A percentile compares a stretch with the other conserved stretches of the same genome.
Conservation (phyloP, 2,113 vertebrate species). For the Fregata magnificens region DNA sequence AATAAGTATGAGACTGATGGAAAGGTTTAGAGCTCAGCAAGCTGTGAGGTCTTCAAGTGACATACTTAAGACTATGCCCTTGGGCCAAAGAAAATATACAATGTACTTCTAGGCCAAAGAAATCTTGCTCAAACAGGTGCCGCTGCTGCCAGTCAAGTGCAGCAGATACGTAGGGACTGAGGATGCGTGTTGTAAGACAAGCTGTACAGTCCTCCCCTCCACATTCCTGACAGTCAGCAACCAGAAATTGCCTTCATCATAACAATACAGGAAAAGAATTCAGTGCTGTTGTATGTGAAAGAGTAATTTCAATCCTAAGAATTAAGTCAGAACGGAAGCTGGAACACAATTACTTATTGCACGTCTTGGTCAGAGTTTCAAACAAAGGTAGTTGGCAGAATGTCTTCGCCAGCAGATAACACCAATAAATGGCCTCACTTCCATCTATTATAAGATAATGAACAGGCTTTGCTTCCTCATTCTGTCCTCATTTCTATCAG, state of each 20-base stretch:
- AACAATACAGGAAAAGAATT: not conserved
- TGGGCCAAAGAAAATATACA: not conserved
- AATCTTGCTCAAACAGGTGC: not conserved
- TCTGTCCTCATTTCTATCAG: not conserved
- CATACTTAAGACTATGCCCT: not conserved
- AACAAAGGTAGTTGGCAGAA: conserved; percentile 8
- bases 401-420: not conserved
- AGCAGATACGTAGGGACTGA: not conserved
- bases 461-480: not conserved
- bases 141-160: not conserved
- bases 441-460: conserved; percentile 7
- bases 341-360: not conserved
- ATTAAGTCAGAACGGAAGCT: not conserved
- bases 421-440: conserved; percentile 26
- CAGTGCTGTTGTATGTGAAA: not conserved
- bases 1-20: not conserved
- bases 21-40: not conserved
- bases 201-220: not conserved
- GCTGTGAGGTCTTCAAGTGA: not conserved
- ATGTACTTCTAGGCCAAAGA: not conserved
- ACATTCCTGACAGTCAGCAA: not conserved
- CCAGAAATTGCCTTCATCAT: not conserved
- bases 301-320: not conserved
- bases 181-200: not conserved
- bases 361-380: not conserved